phyloP scores from a whole-genome alignment of 2,888 invertebrate species.

The Leptinotarsa rubiginosa region DNA sequence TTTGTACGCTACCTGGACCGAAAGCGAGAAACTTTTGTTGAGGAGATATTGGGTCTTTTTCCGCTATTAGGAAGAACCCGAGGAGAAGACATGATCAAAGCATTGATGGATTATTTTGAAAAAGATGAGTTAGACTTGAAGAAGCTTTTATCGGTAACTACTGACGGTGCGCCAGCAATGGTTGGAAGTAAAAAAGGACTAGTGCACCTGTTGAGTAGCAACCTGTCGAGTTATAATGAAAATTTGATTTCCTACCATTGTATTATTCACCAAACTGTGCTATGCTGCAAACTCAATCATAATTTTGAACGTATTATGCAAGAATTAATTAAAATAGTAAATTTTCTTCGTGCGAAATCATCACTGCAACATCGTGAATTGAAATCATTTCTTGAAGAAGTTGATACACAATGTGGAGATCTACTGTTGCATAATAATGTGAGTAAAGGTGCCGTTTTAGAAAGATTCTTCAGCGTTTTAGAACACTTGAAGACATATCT shows the following conservation, averaged over 20 bases:
- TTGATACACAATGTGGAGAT: too few species aligned
- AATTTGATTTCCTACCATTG: conserved; percentile 28
- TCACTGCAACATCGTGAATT: too few species aligned
- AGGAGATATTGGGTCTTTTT: conserved; percentile 19
- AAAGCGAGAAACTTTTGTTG: too few species aligned
- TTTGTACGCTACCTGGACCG: too few species aligned
- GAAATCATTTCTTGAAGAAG: too few species aligned
- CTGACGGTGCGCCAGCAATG: too few species aligned
- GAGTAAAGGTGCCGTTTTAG: too few species aligned
- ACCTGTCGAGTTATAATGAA: conserved; percentile 3
- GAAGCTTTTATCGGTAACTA: conserved; percentile 4
- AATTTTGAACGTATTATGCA: conserved; percentile 19
- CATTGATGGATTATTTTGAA: conserved; percentile 25
- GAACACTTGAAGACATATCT: background rate
- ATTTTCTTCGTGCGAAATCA: too few species aligned
- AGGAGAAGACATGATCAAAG: conserved; percentile 29
- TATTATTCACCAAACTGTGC: conserved; percentile 23
- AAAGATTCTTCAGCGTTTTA: too few species aligned
- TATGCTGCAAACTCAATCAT: conserved; percentile 22
- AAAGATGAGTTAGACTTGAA: conserved; percentile 26
- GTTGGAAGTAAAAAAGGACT: too few species aligned
- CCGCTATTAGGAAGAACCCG: conserved; percentile 27
- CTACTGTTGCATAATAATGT: too few species aligned
- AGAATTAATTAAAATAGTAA: background rate
- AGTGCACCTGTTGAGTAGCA: too few species aligned